Percentiles rank a stretch among this genome's conserved stretches.
Evolutionary conservation across 2,888 invertebrate genomes (phyloP).

Genomic region (Pseudococcus viburni): DNA sequence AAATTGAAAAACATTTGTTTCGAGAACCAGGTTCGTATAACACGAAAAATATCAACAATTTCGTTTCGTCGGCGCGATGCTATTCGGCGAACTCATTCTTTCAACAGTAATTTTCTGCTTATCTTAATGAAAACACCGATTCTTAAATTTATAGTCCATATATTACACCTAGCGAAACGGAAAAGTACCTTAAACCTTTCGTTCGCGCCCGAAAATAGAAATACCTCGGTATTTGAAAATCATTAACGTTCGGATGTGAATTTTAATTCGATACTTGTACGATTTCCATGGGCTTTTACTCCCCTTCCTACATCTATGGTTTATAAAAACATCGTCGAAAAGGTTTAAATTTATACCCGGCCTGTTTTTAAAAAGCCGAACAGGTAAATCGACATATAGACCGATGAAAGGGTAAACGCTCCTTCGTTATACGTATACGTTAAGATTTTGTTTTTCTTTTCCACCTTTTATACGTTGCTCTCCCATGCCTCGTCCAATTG

Average conservation of each 20-base stretch:
- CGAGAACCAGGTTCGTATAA: not conserved
- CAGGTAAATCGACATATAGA: not conserved
- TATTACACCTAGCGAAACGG: not conserved
- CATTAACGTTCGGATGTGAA: slow-evolving; percentile 5
- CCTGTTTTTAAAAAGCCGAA: not conserved
- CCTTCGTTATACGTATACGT: not conserved
- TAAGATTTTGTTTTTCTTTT: slow-evolving; percentile 23
- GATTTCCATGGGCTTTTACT: not conserved
- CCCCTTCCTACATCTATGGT: not conserved
- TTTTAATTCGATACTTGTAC: not conserved
- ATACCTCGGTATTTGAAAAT: slow-evolving; percentile 27
- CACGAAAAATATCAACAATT: slow-evolving; percentile 61
- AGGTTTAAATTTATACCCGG: not conserved
- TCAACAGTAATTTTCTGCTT: slow-evolving; percentile 56
- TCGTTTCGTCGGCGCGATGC: slow-evolving; percentile 10
- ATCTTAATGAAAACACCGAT: slow-evolving; percentile 64
- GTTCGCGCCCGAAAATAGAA: not conserved
- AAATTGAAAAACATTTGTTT: slow-evolving; percentile 64
- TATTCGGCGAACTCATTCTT: not conserved
- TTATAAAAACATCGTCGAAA: slow-evolving; percentile 9
- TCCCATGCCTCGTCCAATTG: not conserved
- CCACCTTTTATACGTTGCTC: not conserved
- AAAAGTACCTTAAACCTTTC: not conserved
- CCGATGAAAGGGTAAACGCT: too few species aligned
- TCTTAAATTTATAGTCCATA: slow-evolving; percentile 55